These are phyloP conservation scores for Bursaphelenchus okinawaensis DNA, from an alignment of 2,888 invertebrate genomes.

Conservation along the genomic window DNA sequence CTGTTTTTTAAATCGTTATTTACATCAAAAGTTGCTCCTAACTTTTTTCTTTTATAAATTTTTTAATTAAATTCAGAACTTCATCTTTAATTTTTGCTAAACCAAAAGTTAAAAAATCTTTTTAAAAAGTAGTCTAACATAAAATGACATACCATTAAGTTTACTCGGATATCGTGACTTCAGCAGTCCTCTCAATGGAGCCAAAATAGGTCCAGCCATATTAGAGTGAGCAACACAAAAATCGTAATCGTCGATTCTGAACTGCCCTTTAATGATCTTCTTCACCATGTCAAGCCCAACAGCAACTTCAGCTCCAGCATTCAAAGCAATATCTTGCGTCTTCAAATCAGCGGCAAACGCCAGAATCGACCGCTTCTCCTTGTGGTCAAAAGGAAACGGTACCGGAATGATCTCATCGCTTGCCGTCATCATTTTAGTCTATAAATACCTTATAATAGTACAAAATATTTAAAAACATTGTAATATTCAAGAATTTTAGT, in stretches of 20 bases:
- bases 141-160: conserved; percentile 37
- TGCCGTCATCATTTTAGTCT: conserved; percentile 34
- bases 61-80: neutral
- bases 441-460: conserved; percentile 7
- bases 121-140: neutral
- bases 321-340: conserved; percentile 48
- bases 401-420: conserved; percentile 54
- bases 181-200: conserved; percentile 50
- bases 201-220: conserved; percentile 44
- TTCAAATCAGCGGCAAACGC: conserved; percentile 48
- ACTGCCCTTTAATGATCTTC: conserved; percentile 56
- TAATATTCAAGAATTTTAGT: neutral
- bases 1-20: neutral
- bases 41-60: neutral
- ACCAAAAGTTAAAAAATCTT: neutral
- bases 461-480: too few species aligned
- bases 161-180: conserved; percentile 53
- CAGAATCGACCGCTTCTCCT: conserved; percentile 53
- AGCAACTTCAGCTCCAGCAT: conserved; percentile 53
- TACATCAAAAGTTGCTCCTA: neutral
- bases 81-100: neutral
- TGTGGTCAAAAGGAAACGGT: conserved; percentile 52
- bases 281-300: conserved; percentile 53
- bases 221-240: conserved; percentile 53
- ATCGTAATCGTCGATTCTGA: conserved; percentile 54